Evolutionary conservation across 2,888 invertebrate species (phyloP).

Genomic region (Nomada goodeniana): DNA sequence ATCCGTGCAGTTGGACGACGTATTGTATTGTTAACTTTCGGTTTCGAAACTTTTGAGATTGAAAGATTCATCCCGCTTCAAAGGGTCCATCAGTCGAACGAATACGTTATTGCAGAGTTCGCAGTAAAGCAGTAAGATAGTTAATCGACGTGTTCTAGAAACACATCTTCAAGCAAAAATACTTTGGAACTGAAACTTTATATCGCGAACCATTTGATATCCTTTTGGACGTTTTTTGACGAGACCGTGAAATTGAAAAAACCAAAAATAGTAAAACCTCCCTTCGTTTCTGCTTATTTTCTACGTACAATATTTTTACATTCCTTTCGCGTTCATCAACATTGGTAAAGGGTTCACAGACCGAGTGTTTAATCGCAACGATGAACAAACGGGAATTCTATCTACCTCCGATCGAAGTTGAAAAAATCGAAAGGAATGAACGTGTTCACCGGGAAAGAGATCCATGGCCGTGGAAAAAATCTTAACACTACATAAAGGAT

Average conservation of each 20-base stretch:
- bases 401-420: constrained; percentile 1
- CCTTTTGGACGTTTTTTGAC: not conserved
- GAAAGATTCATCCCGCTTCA: constrained; percentile 5
- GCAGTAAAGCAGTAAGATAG: not conserved
- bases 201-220: not conserved
- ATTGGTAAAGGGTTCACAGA: not conserved
- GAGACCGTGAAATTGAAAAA: not conserved
- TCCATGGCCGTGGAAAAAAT: not conserved
- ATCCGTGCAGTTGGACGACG: too few species aligned
- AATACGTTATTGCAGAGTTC: constrained; percentile 32
- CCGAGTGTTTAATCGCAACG: not conserved
- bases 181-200: constrained; percentile 5
- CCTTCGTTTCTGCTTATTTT: not conserved
- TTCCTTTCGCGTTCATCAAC: not conserved
- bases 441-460: constrained; percentile 34
- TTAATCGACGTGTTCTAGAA: constrained; percentile 20
- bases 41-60: too few species aligned
- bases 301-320: not conserved
- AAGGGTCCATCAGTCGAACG: constrained; percentile 27
- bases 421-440: constrained; percentile 8
- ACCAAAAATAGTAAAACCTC: not conserved
- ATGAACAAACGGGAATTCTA: not conserved
- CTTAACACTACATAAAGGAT: constrained; percentile 39
- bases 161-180: constrained; percentile 5
- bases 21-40: too few species aligned